phyloP scores from a whole-genome alignment of 2,888 invertebrate genomes.

The Andrena minutula region DNA sequence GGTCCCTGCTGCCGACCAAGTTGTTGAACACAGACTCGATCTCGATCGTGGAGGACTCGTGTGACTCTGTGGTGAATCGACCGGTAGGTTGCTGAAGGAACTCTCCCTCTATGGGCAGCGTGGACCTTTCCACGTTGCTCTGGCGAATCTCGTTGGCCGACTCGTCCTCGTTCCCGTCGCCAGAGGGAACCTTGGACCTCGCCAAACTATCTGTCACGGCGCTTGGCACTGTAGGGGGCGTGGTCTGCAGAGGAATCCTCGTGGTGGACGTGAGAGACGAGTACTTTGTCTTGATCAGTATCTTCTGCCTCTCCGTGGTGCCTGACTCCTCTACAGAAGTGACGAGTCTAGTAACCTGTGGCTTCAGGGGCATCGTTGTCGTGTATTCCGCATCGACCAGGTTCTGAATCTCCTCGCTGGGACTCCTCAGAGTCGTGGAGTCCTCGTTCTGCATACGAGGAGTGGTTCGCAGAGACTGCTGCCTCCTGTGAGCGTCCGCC shows the following conservation, averaged over 20 bases:
- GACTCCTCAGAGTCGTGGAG: not conserved
- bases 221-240: conserved; percentile 27
- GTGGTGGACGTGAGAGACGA: conserved; percentile 80
- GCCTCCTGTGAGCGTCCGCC: conserved; percentile 81
- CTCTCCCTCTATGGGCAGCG: conserved; percentile 82
- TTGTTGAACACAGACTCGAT: conserved; percentile 84
- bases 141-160: conserved; percentile 77
- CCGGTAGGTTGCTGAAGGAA: conserved; percentile 70
- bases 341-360: conserved; percentile 84
- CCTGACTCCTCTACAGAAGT: conserved; percentile 85
- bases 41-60: conserved; percentile 83
- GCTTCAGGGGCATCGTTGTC: conserved; percentile 75
- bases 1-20: conserved; percentile 74
- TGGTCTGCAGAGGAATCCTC: conserved; percentile 77
- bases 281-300: conserved; percentile 83
- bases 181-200: not conserved
- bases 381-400: conserved; percentile 68
- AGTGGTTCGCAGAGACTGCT: conserved; percentile 77
- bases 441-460: conserved; percentile 49
- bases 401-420: conserved; percentile 52
- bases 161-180: conserved; percentile 56
- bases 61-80: conserved; percentile 79
- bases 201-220: not conserved
- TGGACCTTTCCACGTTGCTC: conserved; percentile 78
- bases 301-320: conserved; percentile 85